These are phyloP conservation scores for Lycophotia porphyrea DNA, from an alignment of 2,888 invertebrate genomes.

Conservation along the genomic window DNA sequence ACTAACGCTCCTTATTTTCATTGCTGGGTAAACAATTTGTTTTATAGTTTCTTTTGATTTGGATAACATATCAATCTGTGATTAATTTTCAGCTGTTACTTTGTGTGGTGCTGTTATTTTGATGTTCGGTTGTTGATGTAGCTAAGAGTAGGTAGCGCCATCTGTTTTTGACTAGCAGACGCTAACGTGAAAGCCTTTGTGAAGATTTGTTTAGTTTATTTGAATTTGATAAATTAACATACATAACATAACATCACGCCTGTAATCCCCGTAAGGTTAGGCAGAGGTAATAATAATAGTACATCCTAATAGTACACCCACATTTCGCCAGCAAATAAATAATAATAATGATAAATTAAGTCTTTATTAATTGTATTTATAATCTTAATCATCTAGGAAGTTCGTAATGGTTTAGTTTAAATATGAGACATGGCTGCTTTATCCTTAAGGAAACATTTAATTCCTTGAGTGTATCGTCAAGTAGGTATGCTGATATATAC, in stretches of 20 bases:
- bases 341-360: too few species aligned
- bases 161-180: slow-evolving; percentile 38
- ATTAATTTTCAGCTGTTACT: slow-evolving; percentile 61
- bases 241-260: too few species aligned
- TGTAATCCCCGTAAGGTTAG: too few species aligned
- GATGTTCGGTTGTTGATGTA: slow-evolving; percentile 20
- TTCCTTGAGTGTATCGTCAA: background rate
- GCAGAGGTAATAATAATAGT: too few species aligned
- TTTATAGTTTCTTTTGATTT: slow-evolving; percentile 71
- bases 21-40: slow-evolving; percentile 76
- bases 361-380: background rate
- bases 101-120: slow-evolving; percentile 34
- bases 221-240: background rate
- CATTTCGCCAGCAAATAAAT: too few species aligned
- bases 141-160: slow-evolving; percentile 44
- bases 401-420: background rate
- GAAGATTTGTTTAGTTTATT: background rate
- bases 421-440: background rate
- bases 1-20: slow-evolving; percentile 74
- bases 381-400: background rate
- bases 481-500: background rate
- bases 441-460: background rate
- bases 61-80: slow-evolving; percentile 65
- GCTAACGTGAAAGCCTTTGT: slow-evolving; percentile 10
- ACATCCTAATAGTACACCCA: too few species aligned